phyloP scores from a whole-genome alignment of 2,797 vertebrate genomes.

The Siniperca undulata region DNA sequence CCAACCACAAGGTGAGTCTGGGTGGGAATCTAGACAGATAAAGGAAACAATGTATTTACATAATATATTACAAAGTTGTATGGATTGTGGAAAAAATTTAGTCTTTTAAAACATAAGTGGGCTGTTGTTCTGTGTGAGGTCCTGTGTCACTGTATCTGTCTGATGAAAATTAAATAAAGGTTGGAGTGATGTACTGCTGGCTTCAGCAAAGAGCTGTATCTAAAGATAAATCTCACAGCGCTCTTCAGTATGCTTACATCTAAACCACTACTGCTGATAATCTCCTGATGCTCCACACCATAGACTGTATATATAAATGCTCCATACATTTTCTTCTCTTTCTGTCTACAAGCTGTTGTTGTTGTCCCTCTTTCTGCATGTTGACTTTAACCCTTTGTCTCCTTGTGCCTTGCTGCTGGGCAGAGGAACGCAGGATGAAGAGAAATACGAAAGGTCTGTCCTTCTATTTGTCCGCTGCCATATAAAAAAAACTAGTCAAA shows the following conservation, averaged over 20 bases:
- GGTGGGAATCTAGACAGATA: neutral
- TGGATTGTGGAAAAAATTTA: neutral
- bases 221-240: neutral
- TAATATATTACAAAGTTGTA: neutral
- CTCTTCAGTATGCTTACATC: constrained; percentile 6
- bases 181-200: neutral
- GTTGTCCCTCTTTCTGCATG: constrained; percentile 83
- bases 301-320: too few relatives aligned
- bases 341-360: constrained; percentile 27
- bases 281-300: constrained; percentile 17
- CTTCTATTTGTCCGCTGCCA: constrained; percentile 80
- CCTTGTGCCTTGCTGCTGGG: constrained; percentile 93
- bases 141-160: neutral
- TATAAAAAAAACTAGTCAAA: constrained; percentile 24
- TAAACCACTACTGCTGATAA: constrained; percentile 18
- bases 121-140: neutral
- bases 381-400: constrained; percentile 89
- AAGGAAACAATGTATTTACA: neutral
- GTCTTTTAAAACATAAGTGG: neutral
- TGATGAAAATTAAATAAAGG: neutral
- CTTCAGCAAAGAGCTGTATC: constrained; percentile 1
- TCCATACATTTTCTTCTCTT: neutral
- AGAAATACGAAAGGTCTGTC: constrained; percentile 98
- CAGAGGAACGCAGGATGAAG: constrained; percentile 94
- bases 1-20: constrained; percentile 93